Evolutionary conservation across 2,113 vertebrate genomes (phyloP), one percentile per base, ranked within the genome.

Genomic region (Balaeniceps rex): DNA sequence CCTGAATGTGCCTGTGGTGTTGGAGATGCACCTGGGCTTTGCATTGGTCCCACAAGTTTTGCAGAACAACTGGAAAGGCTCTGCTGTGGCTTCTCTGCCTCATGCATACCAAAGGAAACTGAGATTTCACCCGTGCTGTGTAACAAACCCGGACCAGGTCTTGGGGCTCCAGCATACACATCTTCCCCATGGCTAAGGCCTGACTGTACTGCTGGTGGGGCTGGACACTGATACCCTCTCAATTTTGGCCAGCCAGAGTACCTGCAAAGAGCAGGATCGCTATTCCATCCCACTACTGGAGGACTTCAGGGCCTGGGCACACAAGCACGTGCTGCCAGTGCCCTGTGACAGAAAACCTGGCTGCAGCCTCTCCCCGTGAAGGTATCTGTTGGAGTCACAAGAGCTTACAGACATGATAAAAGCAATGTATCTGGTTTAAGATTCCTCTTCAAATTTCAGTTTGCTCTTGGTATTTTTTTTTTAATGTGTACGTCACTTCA

Each of bases 251-350:
- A 49, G 25, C 11, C 29, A 19, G 71, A 40, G 29, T 3, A 4
- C 16, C 38, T 54, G 42, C 17, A 46, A 51, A 64, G 80, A 51
- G 46, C 63, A 23, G 40, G 36, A 16, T 52, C 19, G 1, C 63
- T 25, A 2, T 12, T 52, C 55, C 61, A 8, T 9, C 54, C 79
- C 28, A 0, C 12, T 1, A 0, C 33, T 5, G 1, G 1, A 52
- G 40, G 47, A 34, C n/a, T 42, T 31, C 12, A 4, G 4, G 10
- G 10, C 8, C 11, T 31, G 44, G 42, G 49, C 65, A 14, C 14
- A 1, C 24, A 6, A 15, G 28, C 36, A 7, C 0, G 4, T 14
- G 21, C 31, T 42, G 36, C n/a, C 51, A 23, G n/a, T 24, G 46
- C 69, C 46, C 33, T 33, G 38, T 8, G 8, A 6, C 34, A 25